Evolutionary conservation across 2,113 vertebrate genomes (phyloP), one percentile per base, ranked within the genome.

Genomic region (Chiloscyllium plagiosum): DNA sequence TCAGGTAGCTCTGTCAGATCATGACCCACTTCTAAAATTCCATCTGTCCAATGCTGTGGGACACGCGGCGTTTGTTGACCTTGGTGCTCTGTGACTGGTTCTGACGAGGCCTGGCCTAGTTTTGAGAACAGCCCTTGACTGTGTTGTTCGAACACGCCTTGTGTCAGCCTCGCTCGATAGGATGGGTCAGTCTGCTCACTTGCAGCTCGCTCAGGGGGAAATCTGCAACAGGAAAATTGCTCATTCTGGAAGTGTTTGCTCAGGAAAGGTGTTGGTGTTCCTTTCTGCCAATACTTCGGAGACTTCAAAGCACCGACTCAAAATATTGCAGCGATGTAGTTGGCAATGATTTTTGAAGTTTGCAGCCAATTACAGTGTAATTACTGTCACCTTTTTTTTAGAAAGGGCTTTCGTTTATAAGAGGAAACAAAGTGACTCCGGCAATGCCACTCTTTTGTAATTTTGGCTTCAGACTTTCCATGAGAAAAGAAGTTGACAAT

Each of bases 221-320:
- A 90, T 29, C 87, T 33, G 10, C 29, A 61, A 56, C 12, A 29
- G 87, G 87, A 56, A 90, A 90, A 52, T 90, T 61, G 26, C 87
- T 90, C 52, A 56, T 3, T 4, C 2, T 61, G 87, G 87, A 90
- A 61, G 61, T 61, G 15, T 90, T 90, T 50, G 52, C 61, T 90
- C 87, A 90, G 87, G 87, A 90, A 61, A 90, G 87, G 87, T 90
- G 87, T 90, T 90, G 87, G 52, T 26, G 24, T 90, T 90, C 87
- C 87, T 61, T 90, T 61, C 33, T n/a, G 6, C 52, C 87, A 61
- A 61, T 61, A 61, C 26, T 33, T 17, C 15, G 13, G 87, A 33
- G 80, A 90, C 29, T 61, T 61, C 87, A 90, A 65, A 90, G 52
- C 87, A 47, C 17, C 15, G 22, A 15, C 52, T 90, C 33, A 2